Evolutionary conservation across 2,797 vertebrate genomes (phyloP).

Genomic region (Lacerta bilineata): DNA sequence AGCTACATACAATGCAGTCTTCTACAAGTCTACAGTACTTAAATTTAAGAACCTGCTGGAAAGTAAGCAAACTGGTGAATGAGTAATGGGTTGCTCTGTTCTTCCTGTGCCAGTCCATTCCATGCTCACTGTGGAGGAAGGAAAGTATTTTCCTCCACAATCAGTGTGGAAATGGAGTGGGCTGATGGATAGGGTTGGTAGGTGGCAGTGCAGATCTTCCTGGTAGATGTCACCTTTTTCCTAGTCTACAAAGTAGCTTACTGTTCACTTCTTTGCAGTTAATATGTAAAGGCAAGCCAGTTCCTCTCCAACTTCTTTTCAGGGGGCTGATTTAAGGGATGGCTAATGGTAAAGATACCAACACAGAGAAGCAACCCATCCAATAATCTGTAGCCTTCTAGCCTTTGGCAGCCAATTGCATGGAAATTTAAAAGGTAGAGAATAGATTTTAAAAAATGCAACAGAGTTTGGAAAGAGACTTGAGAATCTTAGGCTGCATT

Average conservation of each 20-base stretch:
- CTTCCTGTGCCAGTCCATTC: not conserved
- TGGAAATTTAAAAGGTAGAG: not conserved
- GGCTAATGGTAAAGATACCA: not conserved
- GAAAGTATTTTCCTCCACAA: too few relatives aligned
- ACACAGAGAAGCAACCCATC: not conserved
- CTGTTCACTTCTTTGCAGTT: not conserved
- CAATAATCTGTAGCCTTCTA: not conserved
- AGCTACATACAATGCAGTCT: not conserved
- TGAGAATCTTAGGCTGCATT: not conserved
- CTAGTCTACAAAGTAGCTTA: too few relatives aligned
- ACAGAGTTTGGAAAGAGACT: not conserved
- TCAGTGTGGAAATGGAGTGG: too few relatives aligned
- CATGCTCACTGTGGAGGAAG: not conserved
- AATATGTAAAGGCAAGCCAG: not conserved
- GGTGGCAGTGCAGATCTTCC: too few relatives aligned
- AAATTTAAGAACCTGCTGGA: not conserved
- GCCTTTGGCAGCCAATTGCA: not conserved
- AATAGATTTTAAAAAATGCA: not conserved
- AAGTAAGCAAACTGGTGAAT: not conserved
- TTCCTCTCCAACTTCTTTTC: not conserved
- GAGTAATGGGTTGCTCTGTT: too few relatives aligned
- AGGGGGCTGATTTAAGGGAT: not conserved
- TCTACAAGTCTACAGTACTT: not conserved
- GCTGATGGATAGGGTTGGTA: too few relatives aligned
- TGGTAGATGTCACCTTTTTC: too few relatives aligned